Base-by-base conservation (phyloP, 1,140 invertebrate species). In the Rhagoletis pomonella region DNA sequence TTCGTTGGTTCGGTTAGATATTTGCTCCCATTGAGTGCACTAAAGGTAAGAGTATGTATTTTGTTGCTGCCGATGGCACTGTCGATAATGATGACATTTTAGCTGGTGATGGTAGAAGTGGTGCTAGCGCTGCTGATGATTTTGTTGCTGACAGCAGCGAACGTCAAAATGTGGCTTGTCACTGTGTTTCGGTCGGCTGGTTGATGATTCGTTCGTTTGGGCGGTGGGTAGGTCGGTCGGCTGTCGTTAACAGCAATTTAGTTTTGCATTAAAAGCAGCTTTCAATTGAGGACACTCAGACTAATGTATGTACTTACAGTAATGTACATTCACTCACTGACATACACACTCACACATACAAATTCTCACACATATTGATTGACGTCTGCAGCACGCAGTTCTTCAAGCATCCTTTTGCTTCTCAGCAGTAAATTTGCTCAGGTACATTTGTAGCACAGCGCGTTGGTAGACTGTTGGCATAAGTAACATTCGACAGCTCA, bases 221-320 rank as follows among this genome's bases (percentile, higher is more conserved):
- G 29, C 29, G 29, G 29, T 29, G 29, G 29, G 64, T 67, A 4
- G 7, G 67, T 55, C 42, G 42, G 10, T 44, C 42, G 39, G 39
- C 29, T n/a, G n/a, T 81, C 73, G 73, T 58, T 81, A 50, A 44
- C 69, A 73, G 44, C 69, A 73, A 73, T 73, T 81, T 19, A 9
- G 73, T 81, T 29, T 81, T 50, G 44, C 73, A 55, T 81, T 81
- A 81, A 55, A 81, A 81, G 73, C 73, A 81, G 19, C 47, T 81
- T 42, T 47, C 14, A 73, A 55, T 2, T 81, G n/a, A 19, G 10
- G 47, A 81, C n/a, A 55, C 44, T 55, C 0, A 17, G 14, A 55
- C 50, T 29, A 29, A 55, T 10, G 10, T 7, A 55, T 7, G 50
- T 55, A 55, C 2, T 55, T 10, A 2, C 50, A 4, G 50, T 55